A percentile compares a stretch with the other conserved stretches of the same genome.
These are phyloP conservation scores for Podarcis lilfordi DNA, from an alignment of 2,797 vertebrate species.

Conservation along the genomic window DNA sequence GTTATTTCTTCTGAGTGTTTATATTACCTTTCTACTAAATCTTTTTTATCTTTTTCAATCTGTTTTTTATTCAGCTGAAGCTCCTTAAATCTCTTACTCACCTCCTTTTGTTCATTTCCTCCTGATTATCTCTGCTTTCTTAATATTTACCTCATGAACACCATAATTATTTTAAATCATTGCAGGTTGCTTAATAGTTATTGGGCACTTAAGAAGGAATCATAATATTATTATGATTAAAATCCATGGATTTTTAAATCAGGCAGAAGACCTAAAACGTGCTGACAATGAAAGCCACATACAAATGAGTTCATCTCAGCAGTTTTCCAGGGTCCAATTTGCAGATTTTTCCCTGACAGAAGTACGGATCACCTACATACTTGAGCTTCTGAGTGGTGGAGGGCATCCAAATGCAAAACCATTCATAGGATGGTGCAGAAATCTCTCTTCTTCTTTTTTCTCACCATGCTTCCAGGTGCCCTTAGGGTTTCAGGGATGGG, in stretches of 20 bases:
- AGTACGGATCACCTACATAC: too few species aligned
- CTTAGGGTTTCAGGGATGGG: too few species aligned
- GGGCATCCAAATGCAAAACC: too few species aligned
- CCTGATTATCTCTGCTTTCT: background rate
- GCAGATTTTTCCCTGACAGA: background rate
- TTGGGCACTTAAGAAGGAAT: background rate
- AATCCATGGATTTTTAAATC: background rate
- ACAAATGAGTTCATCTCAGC: background rate
- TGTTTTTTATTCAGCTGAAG: background rate
- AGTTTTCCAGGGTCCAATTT: background rate
- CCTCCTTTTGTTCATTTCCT: background rate
- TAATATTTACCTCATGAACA: background rate
- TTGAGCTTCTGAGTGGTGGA: too few species aligned
- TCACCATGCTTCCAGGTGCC: too few species aligned
- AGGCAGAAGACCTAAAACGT: background rate
- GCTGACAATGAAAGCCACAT: background rate
- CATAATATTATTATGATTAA: background rate
- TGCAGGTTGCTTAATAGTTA: background rate
- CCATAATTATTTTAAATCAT: background rate
- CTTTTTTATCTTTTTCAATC: background rate
- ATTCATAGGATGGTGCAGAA: too few species aligned
- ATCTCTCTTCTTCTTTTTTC: too few species aligned
- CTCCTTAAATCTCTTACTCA: background rate
- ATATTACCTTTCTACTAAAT: conserved; percentile 1
- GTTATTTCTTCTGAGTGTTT: background rate